Percentiles rank a stretch among this genome's conserved stretches.
phyloP scores from a whole-genome alignment of 2,888 invertebrate species.

The Agriopis leucophaearia region DNA sequence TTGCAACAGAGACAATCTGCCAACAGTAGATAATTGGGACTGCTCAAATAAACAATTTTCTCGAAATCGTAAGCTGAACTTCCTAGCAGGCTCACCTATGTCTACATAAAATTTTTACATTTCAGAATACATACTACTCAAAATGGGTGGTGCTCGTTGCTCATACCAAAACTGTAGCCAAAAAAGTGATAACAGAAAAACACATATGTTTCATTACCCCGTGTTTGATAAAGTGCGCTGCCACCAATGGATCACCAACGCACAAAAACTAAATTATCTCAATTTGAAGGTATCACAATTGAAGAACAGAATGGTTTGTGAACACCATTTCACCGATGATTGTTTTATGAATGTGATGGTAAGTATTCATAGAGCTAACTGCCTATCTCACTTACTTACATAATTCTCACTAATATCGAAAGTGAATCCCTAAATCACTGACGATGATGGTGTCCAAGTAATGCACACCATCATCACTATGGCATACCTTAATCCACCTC shows the following conservation, averaged over 20 bases:
- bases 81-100: no score
- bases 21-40: no score
- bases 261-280: conserved; percentile 81
- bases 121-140: conserved; percentile 22
- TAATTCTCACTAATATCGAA: no score
- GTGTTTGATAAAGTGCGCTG: conserved; percentile 87
- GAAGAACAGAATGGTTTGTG: conserved; percentile 87
- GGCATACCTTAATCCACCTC: no score
- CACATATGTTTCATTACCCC: conserved; percentile 88
- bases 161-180: conserved; percentile 84
- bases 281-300: conserved; percentile 86
- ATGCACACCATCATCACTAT: no score
- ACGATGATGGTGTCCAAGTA: no score
- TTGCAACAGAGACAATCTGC: no score
- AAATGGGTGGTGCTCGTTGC: conserved; percentile 88
- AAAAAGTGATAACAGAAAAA: conserved; percentile 81
- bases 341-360: conserved; percentile 85
- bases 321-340: conserved; percentile 85
- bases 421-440: no score
- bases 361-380: conserved; percentile 30
- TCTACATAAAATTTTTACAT: not conserved
- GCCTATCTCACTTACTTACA: not conserved
- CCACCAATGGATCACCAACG: conserved; percentile 86
- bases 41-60: not conserved
- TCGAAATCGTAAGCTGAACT: not conserved